Percentiles rank a stretch among this genome's conserved stretches.
These are phyloP conservation scores for Blastobasis lacticolella DNA, from an alignment of 2,888 invertebrate genomes.

Conservation along the genomic window DNA sequence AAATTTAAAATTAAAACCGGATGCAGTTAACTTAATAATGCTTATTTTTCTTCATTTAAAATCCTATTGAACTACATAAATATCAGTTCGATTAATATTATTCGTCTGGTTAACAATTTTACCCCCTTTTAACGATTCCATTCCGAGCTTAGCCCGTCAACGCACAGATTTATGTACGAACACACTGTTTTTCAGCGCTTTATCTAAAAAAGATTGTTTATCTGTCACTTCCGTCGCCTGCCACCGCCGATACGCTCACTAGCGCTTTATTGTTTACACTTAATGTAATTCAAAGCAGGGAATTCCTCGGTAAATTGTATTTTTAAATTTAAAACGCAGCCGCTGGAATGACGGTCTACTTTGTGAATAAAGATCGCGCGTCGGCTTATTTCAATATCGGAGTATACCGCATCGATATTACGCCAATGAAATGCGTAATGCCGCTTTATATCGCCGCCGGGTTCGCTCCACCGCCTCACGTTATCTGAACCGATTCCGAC, in stretches of 20 bases:
- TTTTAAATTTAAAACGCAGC: conserved; percentile 59
- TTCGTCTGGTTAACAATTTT: conserved; percentile 26
- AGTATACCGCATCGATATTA: conserved; percentile 49
- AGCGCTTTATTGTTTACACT: conserved; percentile 71
- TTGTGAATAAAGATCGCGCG: conserved; percentile 55
- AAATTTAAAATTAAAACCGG: too few relatives aligned
- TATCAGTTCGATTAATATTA: conserved; percentile 1
- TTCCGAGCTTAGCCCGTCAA: conserved; percentile 43
- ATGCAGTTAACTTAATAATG: too few relatives aligned
- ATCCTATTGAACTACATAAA: too few relatives aligned
- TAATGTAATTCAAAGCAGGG: conserved; percentile 73
- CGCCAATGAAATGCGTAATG: conserved; percentile 56
- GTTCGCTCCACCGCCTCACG: too few relatives aligned
- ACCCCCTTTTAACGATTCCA: conserved; percentile 48
- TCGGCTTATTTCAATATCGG: conserved; percentile 49
- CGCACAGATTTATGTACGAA: conserved; percentile 56
- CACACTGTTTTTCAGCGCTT: conserved; percentile 55
- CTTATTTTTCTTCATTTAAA: conserved; percentile 10
- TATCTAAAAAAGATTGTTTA: conserved; percentile 74
- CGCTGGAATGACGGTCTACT: conserved; percentile 42
- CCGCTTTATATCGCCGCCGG: conserved; percentile 31
- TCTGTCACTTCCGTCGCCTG: conserved; percentile 70
- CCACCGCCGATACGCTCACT: conserved; percentile 66
- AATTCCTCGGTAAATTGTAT: conserved; percentile 68
- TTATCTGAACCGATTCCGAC: not conserved